A percentile compares a stretch with the other conserved stretches of the same genome.
Conservation (phyloP, 2,797 vertebrate genomes). For the Gymnopithys bicolor region DNA sequence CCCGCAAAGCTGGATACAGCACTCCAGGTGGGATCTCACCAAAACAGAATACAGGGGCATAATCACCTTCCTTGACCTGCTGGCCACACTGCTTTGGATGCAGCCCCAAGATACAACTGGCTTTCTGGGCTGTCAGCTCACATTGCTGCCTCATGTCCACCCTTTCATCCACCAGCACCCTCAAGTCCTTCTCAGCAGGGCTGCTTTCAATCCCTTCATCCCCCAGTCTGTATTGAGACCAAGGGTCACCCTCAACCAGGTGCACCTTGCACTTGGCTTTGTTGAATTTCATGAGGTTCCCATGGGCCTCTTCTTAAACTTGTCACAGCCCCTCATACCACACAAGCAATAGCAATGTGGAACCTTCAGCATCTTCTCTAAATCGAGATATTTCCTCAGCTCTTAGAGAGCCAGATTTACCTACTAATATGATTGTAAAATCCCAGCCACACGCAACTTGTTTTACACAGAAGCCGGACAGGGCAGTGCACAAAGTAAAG, state of each 20-base stretch:
- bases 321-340: background rate
- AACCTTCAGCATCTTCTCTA: background rate
- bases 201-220: background rate
- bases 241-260: background rate
- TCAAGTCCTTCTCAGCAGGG: background rate
- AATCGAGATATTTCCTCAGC: background rate
- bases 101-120: background rate
- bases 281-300: background rate
- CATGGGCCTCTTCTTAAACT: background rate
- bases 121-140: background rate
- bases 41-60: background rate
- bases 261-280: background rate
- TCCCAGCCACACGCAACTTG: conserved; percentile 94
- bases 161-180: background rate
- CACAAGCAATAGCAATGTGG: background rate
- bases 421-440: conserved; percentile 88
- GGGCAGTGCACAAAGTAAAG: conserved; percentile 80
- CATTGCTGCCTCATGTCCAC: background rate
- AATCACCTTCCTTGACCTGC: background rate
- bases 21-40: background rate
- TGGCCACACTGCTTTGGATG: background rate
- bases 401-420: conserved; percentile 66
- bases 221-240: no score
- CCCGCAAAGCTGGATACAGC: background rate
- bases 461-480: conserved; percentile 72